A percentile compares a stretch with the other conserved stretches of the same genome.
Evolutionary conservation across 2,113 vertebrate species (phyloP).

Genomic region (Oncorhynchus masou): DNA sequence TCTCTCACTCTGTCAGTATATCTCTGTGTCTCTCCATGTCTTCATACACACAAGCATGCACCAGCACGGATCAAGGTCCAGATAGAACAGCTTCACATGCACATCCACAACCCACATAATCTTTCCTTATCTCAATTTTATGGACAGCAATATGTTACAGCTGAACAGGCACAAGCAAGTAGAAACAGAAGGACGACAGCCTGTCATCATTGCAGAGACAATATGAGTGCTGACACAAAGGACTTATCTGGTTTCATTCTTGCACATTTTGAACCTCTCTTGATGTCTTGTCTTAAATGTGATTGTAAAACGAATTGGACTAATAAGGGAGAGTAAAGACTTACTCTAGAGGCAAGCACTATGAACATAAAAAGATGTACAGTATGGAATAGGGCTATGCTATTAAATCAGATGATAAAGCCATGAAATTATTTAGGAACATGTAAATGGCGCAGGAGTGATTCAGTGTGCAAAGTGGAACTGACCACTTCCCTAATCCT

Average conservation of each 20-base stretch:
- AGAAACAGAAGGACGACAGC: not conserved
- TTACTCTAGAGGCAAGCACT: no score
- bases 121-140: not conserved
- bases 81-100: not conserved
- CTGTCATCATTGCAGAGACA: not conserved
- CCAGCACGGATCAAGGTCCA: constrained; percentile 12
- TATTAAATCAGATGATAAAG: not conserved
- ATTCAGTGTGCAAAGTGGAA: not conserved
- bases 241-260: not conserved
- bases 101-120: not conserved
- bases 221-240: no score
- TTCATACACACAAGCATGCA: not conserved
- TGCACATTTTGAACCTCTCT: not conserved
- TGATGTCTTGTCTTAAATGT: not conserved
- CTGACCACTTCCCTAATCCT: not conserved
- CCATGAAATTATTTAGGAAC: not conserved
- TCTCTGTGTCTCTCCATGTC: no score
- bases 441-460: not conserved
- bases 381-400: no score
- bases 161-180: not conserved
- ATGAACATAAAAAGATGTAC: no score
- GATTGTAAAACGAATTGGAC: not conserved
- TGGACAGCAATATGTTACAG: not conserved
- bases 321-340: not conserved
- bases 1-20: not conserved